These are phyloP conservation scores for Huso huso DNA, from an alignment of 2,797 vertebrate species.

Conservation along the genomic window DNA sequence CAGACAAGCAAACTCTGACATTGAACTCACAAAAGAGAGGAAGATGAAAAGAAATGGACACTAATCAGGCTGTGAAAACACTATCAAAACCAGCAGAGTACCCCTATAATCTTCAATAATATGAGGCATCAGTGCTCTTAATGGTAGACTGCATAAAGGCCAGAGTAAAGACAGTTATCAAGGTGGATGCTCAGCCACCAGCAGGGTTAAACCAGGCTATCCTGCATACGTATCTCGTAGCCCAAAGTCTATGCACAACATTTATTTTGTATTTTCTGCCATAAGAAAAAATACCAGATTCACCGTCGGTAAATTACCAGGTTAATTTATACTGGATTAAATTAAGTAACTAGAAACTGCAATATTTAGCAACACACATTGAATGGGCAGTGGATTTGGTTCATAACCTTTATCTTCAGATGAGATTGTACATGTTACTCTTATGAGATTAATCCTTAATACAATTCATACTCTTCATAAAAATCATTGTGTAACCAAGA, in stretches of 20 bases:
- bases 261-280: no score
- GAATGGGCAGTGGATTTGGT: no score
- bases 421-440: no score
- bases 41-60: constrained; percentile 86
- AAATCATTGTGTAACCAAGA: no score
- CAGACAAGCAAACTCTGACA: constrained; percentile 58
- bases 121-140: constrained; percentile 66
- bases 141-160: constrained; percentile 64
- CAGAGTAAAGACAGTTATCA: constrained; percentile 25
- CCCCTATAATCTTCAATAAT: constrained; percentile 73
- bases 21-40: constrained; percentile 75
- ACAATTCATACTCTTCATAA: no score
- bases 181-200: background rate
- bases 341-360: no score
- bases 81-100: constrained; percentile 68
- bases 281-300: no score
- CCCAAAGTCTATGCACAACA: no score
- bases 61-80: constrained; percentile 68
- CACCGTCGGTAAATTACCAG: background rate
- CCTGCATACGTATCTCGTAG: background rate
- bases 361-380: no score
- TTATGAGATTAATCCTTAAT: no score
- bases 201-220: background rate
- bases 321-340: background rate
- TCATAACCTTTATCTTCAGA: no score